Evolutionary conservation across 2,113 vertebrate species (phyloP).

Genomic region (Globicephala melas): DNA sequence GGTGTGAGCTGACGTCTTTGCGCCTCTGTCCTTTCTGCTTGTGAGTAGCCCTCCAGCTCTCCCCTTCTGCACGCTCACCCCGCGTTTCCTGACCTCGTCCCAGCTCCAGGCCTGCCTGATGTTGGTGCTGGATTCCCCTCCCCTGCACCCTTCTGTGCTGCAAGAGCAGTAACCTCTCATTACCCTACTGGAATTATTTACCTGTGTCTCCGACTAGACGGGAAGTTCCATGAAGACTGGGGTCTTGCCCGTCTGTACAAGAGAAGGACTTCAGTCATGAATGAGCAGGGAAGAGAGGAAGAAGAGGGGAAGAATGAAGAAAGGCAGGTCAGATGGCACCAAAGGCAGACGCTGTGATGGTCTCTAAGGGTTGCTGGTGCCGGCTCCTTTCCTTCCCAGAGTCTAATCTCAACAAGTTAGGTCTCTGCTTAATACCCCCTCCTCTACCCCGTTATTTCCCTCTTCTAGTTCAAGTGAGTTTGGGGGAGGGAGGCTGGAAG

Average conservation of each 20-base stretch:
- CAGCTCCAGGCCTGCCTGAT: background rate
- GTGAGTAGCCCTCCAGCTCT: background rate
- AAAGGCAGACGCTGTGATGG: too few relatives aligned
- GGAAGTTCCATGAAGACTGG: background rate
- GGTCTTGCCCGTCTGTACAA: background rate
- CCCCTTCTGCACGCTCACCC: too few relatives aligned
- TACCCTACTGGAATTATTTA: background rate
- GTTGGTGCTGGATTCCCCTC: background rate
- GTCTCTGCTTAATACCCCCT: background rate
- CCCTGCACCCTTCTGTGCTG: background rate
- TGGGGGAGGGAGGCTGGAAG: background rate
- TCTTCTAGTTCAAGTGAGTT: background rate
- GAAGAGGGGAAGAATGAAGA: background rate
- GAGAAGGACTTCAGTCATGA: background rate
- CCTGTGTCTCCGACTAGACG: background rate
- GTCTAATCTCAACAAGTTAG: background rate
- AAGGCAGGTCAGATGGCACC: background rate
- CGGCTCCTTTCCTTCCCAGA: background rate
- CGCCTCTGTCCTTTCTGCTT: background rate
- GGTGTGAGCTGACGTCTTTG: too few relatives aligned
- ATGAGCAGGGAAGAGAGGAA: background rate
- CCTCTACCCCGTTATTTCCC: background rate
- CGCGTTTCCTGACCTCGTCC: too few relatives aligned
- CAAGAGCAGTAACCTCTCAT: background rate
- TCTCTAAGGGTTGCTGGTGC: background rate